phyloP scores from a whole-genome alignment of 2,113 vertebrate genomes.

The Nanorana parkeri region DNA sequence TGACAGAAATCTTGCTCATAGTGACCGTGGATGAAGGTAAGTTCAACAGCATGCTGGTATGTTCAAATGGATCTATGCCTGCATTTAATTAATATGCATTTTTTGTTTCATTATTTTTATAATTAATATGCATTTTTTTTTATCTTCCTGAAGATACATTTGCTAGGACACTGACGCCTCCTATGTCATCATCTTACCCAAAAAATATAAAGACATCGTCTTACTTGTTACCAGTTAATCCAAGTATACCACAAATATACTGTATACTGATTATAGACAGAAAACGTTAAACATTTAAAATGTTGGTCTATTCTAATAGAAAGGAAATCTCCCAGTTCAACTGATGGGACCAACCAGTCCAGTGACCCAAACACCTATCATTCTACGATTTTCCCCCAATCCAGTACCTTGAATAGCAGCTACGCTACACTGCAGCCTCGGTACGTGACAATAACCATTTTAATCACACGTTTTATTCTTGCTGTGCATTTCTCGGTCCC shows the following conservation, averaged over 20 bases:
- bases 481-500: too few species aligned
- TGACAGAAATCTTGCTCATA: slow-evolving; percentile 26
- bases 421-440: neutral
- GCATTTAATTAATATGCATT: neutral
- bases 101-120: too few species aligned
- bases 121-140: neutral
- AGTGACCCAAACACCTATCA: neutral
- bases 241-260: neutral
- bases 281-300: neutral
- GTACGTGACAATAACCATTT: neutral
- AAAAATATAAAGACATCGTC: neutral
- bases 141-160: neutral
- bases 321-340: neutral
- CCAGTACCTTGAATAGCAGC: neutral
- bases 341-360: neutral
- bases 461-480: neutral
- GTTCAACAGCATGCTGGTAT: neutral
- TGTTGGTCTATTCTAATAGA: neutral
- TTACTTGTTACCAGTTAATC: neutral
- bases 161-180: neutral
- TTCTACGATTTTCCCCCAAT: too few species aligned
- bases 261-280: neutral
- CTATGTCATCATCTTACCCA: neutral
- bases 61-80: too few species aligned
- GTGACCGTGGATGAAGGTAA: slow-evolving; percentile 18